Evolutionary conservation across 2,888 invertebrate genomes (phyloP).

Genomic region (Nymphalis c-album): DNA sequence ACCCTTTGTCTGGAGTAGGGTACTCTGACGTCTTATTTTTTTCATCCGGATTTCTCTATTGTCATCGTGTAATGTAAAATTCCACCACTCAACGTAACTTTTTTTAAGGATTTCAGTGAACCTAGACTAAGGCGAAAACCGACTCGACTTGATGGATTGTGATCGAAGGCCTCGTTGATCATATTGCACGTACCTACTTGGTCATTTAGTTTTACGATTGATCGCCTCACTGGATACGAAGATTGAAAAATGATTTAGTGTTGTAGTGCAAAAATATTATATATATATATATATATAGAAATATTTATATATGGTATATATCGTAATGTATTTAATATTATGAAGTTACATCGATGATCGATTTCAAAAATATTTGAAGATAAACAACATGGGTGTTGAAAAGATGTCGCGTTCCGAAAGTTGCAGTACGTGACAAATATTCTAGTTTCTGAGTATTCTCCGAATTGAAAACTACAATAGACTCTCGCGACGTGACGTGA

Average conservation of each 20-base stretch:
- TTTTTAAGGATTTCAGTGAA: slow-evolving; percentile 56
- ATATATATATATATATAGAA: no score
- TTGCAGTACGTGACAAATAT: slow-evolving; percentile 80
- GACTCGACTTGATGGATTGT: slow-evolving; percentile 70
- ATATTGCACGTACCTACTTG: slow-evolving; percentile 62
- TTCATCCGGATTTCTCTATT: slow-evolving; percentile 66
- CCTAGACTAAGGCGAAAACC: slow-evolving; percentile 55
- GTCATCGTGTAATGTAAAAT: slow-evolving; percentile 69
- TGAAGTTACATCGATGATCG: background rate
- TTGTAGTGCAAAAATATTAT: background rate
- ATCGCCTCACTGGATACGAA: slow-evolving; percentile 44
- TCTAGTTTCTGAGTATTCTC: slow-evolving; percentile 65
- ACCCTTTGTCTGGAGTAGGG: slow-evolving; percentile 75
- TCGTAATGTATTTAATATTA: background rate
- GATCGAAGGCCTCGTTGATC: slow-evolving; percentile 75
- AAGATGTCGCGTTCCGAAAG: slow-evolving; percentile 73
- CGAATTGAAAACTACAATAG: slow-evolving; percentile 80
- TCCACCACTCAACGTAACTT: slow-evolving; percentile 62
- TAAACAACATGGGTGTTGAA: slow-evolving; percentile 45
- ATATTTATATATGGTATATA: no score
- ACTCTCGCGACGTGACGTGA: slow-evolving; percentile 70
- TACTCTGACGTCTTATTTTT: slow-evolving; percentile 73
- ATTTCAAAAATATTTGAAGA: slow-evolving; percentile 15
- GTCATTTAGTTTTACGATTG: slow-evolving; percentile 66
- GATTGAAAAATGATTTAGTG: slow-evolving; percentile 37